These are phyloP conservation scores for Acromyrmex charruanus DNA, from an alignment of 1,140 invertebrate species.

Conservation along the genomic window DNA sequence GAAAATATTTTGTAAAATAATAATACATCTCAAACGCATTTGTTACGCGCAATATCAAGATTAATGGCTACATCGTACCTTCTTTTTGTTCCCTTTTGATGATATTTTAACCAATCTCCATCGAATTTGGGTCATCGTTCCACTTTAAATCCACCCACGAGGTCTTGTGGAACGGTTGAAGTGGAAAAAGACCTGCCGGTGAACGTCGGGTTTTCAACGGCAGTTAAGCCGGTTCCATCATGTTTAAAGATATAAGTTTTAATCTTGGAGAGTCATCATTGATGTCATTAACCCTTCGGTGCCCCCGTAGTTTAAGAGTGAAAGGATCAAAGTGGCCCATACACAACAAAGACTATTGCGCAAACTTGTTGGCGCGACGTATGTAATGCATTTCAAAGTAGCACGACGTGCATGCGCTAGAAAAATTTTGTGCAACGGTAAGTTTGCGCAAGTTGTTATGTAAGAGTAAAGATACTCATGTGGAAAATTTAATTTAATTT, in stretches of 20 bases:
- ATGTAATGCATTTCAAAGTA: constrained; percentile 33
- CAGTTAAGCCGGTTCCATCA: no score
- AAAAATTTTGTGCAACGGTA: constrained; percentile 53
- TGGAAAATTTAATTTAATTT: constrained; percentile 12
- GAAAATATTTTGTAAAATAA: not conserved
- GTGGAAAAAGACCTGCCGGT: not conserved
- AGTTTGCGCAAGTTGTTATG: constrained; percentile 29
- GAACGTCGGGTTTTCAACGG: constrained; percentile 12
- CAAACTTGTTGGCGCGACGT: constrained; percentile 32
- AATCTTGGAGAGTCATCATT: constrained; percentile 8
- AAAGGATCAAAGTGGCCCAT: constrained; percentile 52
- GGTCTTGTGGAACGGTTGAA: not conserved
- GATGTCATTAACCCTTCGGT: constrained; percentile 50
- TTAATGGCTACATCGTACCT: not conserved
- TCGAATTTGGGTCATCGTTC: constrained; percentile 29
- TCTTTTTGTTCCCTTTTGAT: not conserved
- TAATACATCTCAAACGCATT: not conserved
- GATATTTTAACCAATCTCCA: not conserved
- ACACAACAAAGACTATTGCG: constrained; percentile 44
- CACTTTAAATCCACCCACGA: constrained; percentile 35
- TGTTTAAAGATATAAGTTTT: not conserved
- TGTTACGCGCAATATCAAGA: not conserved
- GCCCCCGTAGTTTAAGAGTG: constrained; percentile 40
- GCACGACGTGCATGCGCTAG: constrained; percentile 29
- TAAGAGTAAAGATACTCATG: not conserved